Conservation (phyloP, 1,140 invertebrate genomes). For the Drosophila bocqueti region DNA sequence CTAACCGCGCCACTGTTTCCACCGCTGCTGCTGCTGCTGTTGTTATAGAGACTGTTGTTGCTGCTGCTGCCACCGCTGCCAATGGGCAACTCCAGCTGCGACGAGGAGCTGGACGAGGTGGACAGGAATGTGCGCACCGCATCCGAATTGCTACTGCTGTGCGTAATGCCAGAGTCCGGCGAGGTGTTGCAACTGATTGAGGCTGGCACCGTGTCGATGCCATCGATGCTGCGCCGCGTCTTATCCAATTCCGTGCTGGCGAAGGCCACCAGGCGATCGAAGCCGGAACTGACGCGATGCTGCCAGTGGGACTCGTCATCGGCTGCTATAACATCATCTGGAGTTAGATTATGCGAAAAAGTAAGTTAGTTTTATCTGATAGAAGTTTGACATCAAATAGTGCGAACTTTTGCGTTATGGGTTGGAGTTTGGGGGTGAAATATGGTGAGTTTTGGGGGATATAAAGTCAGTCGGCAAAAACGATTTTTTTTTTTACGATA, state of each 20-base stretch:
- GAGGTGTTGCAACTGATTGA: conserved; percentile 89
- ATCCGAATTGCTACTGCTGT: conserved; percentile 86
- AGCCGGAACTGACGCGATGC: conserved; percentile 92
- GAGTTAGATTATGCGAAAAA: neutral
- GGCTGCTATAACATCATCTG: conserved; percentile 85
- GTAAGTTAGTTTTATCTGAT: conserved; percentile 2
- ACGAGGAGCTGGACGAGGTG: conserved; percentile 85
- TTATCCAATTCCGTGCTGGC: conserved; percentile 93
- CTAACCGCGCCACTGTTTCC: neutral
- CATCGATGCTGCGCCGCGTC: conserved; percentile 90
- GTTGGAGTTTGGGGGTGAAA: conserved; percentile 9
- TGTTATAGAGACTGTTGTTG: conserved; percentile 46
- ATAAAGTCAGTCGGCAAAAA: conserved; percentile 8
- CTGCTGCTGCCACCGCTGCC: conserved; percentile 65
- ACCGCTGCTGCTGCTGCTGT: conserved; percentile 2
- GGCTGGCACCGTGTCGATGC: conserved; percentile 84
- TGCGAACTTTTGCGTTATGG: conserved; percentile 16
- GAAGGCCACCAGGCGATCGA: conserved; percentile 93
- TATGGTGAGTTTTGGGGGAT: conserved; percentile 25
- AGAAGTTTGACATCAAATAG: neutral
- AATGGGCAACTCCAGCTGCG: conserved; percentile 77
- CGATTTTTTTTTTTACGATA: neutral
- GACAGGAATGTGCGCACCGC: conserved; percentile 86
- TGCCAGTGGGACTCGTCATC: conserved; percentile 90
- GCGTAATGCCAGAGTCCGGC: conserved; percentile 90